A percentile compares a stretch with the other conserved stretches of the same genome.
These are phyloP conservation scores for Drosophila merina DNA, from an alignment of 2,888 invertebrate genomes.

Conservation along the genomic window DNA sequence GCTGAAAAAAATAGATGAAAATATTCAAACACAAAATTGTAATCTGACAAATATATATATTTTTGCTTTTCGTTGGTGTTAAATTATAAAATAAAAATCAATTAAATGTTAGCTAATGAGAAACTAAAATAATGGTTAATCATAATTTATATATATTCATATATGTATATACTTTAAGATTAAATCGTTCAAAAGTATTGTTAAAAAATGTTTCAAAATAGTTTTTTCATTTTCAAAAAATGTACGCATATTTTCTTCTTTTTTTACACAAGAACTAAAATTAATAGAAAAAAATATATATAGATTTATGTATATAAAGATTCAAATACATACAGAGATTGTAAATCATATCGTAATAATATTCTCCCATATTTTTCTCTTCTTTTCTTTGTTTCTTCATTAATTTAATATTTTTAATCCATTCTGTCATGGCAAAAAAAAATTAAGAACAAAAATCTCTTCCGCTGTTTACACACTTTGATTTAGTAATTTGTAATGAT, in stretches of 20 bases:
- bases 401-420: neutral
- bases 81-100: constrained; percentile 31
- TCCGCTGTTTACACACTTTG: constrained; percentile 36
- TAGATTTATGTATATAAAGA: constrained; percentile 40
- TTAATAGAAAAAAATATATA: constrained; percentile 37
- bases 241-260: constrained; percentile 15
- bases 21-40: constrained; percentile 26
- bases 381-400: neutral
- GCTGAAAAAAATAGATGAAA: neutral
- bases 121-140: constrained; percentile 38
- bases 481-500: constrained; percentile 44
- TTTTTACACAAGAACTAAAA: constrained; percentile 35
- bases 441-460: constrained; percentile 22
- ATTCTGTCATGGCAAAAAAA: constrained; percentile 11
- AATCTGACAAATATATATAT: constrained; percentile 36
- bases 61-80: constrained; percentile 23
- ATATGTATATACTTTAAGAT: constrained; percentile 20
- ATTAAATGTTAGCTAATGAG: constrained; percentile 36
- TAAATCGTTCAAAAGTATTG: constrained; percentile 32
- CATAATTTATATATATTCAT: constrained; percentile 12
- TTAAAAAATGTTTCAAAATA: constrained; percentile 16
- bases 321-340: constrained; percentile 34
- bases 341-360: constrained; percentile 8
- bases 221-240: constrained; percentile 15
- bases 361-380: neutral